phyloP scores from a whole-genome alignment of 2,888 invertebrate genomes.

The Heteromyza rotundicornis region DNA sequence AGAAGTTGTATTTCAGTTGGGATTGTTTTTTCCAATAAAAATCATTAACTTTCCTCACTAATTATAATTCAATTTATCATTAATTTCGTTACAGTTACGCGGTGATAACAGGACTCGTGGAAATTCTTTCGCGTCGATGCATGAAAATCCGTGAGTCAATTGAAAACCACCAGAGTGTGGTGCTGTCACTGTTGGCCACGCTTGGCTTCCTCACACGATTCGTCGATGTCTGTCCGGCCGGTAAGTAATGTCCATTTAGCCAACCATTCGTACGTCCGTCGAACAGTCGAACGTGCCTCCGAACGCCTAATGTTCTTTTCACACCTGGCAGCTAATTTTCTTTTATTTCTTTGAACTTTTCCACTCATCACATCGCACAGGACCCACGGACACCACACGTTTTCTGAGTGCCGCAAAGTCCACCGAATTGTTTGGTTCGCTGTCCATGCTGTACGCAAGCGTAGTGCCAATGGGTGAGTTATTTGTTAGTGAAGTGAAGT shows the following conservation, averaged over 20 bases:
- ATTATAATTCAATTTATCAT: background rate
- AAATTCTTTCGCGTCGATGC: slow-evolving; percentile 75
- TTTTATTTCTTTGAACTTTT: slow-evolving; percentile 25
- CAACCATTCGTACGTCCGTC: background rate
- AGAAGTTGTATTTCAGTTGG: too few species aligned
- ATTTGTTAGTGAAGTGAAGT: background rate
- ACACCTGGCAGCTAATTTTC: slow-evolving; percentile 34
- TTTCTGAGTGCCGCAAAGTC: slow-evolving; percentile 58
- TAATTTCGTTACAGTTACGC: slow-evolving; percentile 71
- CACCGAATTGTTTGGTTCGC: slow-evolving; percentile 61
- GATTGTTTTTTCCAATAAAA: too few species aligned
- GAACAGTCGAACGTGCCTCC: background rate
- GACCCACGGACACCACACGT: slow-evolving; percentile 59
- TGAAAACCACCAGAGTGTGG: slow-evolving; percentile 60
- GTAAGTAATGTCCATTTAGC: slow-evolving; percentile 42
- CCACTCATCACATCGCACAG: slow-evolving; percentile 39
- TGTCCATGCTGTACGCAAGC: slow-evolving; percentile 58
- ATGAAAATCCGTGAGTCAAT: slow-evolving; percentile 73
- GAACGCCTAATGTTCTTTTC: slow-evolving; percentile 28
- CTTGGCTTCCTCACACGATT: slow-evolving; percentile 61
- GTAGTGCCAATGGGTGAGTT: slow-evolving; percentile 59
- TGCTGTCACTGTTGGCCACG: slow-evolving; percentile 60
- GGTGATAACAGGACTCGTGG: slow-evolving; percentile 80
- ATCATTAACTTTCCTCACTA: too few species aligned
- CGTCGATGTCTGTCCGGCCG: slow-evolving; percentile 60